Base-by-base conservation (phyloP, 2,113 vertebrate genomes). In the Crotalus horridus region DNA sequence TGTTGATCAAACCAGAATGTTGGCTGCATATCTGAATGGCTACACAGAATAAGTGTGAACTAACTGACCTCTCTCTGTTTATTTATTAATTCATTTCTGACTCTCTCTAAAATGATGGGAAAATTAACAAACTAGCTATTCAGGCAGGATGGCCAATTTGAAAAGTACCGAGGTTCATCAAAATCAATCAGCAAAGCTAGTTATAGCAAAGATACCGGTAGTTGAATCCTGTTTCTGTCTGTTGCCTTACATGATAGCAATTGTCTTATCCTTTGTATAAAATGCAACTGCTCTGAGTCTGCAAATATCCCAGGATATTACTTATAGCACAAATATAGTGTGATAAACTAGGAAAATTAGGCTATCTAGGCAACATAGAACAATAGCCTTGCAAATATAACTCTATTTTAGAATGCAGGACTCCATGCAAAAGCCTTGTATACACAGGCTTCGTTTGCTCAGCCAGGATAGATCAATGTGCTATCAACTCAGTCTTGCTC, bases 131-230 rank as follows among this genome's bases (percentile, higher is more conserved):
- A 64, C 11, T 13, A 64, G 61, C 11, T 29, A 64, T 64, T 64
- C 26, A 29, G 61, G 61, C 24, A 64, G 61, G 26, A n/a, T 64
- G 26, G 11, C 61, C 29, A 64, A 64, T 64, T 12, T 81, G 46
- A 9, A 55, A 81, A 81, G 48, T 86, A 24, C 17, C 74, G 10
- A 94, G 43, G 12, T 92, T 94, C 46, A 55, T 69, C n/a, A 61
- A 92, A 94, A 59, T 92, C 92, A 33, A 92, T 55, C 26, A 93
- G 17, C 23, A 91, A 59, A 58, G 29, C 74, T n/a, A 87, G 29
- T 91, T 92, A 15, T 92, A 85, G 5, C 53, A 74, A 53, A 86
- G 55, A 15, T 39, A n/a, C n/a, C n/a, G n/a, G n/a, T n/a, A 2
- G 74, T 87, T 55, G 85, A 17, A 89, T 92, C 48, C 64, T 20